These are phyloP conservation scores for Schizotus pectinicornis DNA, from an alignment of 2,888 invertebrate genomes.

Conservation along the genomic window DNA sequence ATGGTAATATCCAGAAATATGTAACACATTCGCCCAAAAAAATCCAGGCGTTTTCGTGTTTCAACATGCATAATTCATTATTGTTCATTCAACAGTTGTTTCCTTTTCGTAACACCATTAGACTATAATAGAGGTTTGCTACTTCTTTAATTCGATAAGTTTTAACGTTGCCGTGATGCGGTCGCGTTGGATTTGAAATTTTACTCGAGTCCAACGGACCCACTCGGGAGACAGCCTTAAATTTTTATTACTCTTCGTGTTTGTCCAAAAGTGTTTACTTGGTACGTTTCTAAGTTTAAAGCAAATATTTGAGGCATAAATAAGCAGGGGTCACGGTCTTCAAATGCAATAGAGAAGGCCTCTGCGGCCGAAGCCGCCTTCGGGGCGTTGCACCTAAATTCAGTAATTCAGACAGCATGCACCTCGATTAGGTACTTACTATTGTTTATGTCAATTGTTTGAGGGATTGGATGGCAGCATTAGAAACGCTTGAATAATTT, in stretches of 20 bases:
- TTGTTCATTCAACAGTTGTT: constrained; percentile 28
- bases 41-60: constrained; percentile 24
- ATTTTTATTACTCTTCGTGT: not conserved
- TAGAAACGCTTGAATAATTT: no score
- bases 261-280: no score
- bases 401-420: no score
- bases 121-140: constrained; percentile 8
- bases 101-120: constrained; percentile 18
- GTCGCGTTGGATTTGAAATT: constrained; percentile 4
- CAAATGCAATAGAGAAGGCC: no score
- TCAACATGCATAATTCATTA: constrained; percentile 28
- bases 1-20: constrained; percentile 22
- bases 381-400: no score
- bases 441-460: no score
- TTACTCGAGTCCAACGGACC: not conserved
- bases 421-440: no score
- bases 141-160: constrained; percentile 1
- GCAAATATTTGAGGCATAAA: no score
- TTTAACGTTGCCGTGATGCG: not conserved
- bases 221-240: not conserved
- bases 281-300: no score
- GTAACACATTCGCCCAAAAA: constrained; percentile 20
- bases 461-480: no score
- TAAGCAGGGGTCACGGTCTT: no score
- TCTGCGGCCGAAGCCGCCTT: no score